Conservation (phyloP, 2,888 invertebrate genomes). For the Sicus ferrugineus region DNA sequence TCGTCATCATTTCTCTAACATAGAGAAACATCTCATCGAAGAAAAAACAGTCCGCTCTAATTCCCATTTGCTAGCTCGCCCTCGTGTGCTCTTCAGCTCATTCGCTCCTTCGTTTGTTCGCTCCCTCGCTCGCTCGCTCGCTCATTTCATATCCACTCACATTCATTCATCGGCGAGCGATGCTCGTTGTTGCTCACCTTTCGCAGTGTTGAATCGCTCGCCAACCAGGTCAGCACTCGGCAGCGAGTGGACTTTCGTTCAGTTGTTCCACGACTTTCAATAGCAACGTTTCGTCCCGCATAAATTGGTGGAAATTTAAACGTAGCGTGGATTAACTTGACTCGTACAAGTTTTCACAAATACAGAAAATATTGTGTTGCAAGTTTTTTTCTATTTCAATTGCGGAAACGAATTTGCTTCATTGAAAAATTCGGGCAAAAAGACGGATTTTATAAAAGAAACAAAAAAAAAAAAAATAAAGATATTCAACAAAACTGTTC, state of each 20-base stretch:
- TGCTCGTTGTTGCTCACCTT: too few relatives aligned
- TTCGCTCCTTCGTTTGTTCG: not conserved
- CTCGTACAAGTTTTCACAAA: not conserved
- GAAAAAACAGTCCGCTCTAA: too few relatives aligned
- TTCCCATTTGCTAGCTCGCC: not conserved
- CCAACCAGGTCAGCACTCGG: constrained; percentile 22
- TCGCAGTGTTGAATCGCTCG: too few relatives aligned
- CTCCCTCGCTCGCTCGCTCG: not conserved
- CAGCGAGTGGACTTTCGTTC: constrained; percentile 39
- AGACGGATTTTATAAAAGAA: constrained; percentile 7
- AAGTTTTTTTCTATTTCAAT: not conserved
- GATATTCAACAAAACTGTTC: not conserved
- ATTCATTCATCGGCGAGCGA: too few relatives aligned
- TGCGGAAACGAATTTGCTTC: not conserved
- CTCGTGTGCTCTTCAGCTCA: too few relatives aligned
- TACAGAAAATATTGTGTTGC: constrained; percentile 25
- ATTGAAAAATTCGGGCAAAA: not conserved
- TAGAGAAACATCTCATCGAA: too few relatives aligned
- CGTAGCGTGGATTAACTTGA: constrained; percentile 36
- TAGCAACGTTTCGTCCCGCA: constrained; percentile 52
- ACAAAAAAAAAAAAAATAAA: too few relatives aligned
- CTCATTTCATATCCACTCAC: not conserved
- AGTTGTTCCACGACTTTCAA: constrained; percentile 58
- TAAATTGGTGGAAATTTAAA: constrained; percentile 28
- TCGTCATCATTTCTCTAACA: too few relatives aligned